Conservation (phyloP, 2,113 vertebrate genomes). For the cattle (Bos taurus) region ARS-UCD2.0 NC_037334.1:107099501-107100000, state of each 20-base stretch:
- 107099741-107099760: background rate
- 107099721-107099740: background rate
- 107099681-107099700: background rate
- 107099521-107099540: constrained; percentile 23
- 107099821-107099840: background rate
- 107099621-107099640: background rate
- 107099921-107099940: background rate
- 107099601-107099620: background rate
- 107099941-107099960: background rate
- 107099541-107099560: background rate
- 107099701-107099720: background rate
- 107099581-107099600: background rate
- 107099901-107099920: background rate
- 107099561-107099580: fast-evolving
- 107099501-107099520: background rate
- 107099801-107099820: background rate
- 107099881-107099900: background rate
- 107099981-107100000: background rate
- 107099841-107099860: background rate
- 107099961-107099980: background rate
- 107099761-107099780: background rate
- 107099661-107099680: background rate
- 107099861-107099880: background rate
- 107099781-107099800: background rate
- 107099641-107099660: background rate